phyloP scores from a whole-genome alignment of 2,888 invertebrate species.

The Embidobia sp. region DNA sequence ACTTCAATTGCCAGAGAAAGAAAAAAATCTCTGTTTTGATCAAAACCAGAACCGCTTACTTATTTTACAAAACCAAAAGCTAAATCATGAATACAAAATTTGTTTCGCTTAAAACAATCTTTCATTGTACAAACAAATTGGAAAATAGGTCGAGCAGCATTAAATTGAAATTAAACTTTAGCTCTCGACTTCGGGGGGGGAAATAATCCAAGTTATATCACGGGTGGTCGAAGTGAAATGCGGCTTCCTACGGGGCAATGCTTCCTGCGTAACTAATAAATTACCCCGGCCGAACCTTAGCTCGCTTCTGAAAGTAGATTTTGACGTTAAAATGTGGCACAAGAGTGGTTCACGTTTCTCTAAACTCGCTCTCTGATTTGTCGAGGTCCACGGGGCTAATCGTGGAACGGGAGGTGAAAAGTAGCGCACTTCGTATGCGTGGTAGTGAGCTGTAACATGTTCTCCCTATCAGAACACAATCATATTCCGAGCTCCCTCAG shows the following conservation, averaged over 20 bases:
- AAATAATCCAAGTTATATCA: too few relatives aligned
- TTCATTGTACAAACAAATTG: too few relatives aligned
- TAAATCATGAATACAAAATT: too few relatives aligned
- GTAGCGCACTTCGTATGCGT: constrained; percentile 72
- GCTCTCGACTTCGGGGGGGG: too few relatives aligned
- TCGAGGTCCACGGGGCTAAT: constrained; percentile 35
- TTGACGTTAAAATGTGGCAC: constrained; percentile 55
- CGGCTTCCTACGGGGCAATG: not conserved
- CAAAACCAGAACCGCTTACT: too few relatives aligned
- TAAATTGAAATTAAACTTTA: too few relatives aligned
- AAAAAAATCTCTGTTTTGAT: too few relatives aligned
- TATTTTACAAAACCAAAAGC: too few relatives aligned
- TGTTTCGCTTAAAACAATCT: too few relatives aligned
- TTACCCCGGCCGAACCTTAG: constrained; percentile 33
- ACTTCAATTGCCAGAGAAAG: too few relatives aligned
- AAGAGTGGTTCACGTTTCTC: constrained; percentile 59
- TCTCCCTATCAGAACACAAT: constrained; percentile 74
- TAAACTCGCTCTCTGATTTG: constrained; percentile 55
- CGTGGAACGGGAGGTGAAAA: constrained; percentile 51
- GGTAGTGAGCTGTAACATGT: constrained; percentile 71
- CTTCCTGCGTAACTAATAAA: constrained; percentile 37
- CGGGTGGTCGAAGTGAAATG: too few relatives aligned
- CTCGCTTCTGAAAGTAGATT: constrained; percentile 56
- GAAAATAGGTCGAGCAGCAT: too few relatives aligned
- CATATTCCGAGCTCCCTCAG: constrained; percentile 61